Percentiles rank a stretch among this genome's conserved stretches.
phyloP scores from a whole-genome alignment of 2,113 vertebrate species.

The Salvator merianae region DNA sequence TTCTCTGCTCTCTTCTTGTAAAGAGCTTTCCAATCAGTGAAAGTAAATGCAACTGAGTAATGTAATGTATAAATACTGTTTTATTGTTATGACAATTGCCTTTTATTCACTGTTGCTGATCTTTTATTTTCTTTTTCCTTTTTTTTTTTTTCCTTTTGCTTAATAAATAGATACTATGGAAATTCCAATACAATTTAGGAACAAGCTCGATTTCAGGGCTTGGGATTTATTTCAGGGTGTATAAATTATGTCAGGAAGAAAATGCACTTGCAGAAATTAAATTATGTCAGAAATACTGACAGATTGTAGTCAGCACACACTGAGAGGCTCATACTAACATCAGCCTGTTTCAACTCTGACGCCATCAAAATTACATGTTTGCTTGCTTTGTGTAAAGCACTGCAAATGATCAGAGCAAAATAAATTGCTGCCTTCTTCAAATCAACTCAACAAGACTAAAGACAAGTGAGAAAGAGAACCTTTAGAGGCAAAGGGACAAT shows the following conservation, averaged over 20 bases:
- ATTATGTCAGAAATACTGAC: conserved; percentile 71
- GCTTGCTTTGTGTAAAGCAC: conserved; percentile 27
- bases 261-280: conserved; percentile 61
- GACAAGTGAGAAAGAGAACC: conserved; percentile 35
- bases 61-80: conserved; percentile 26
- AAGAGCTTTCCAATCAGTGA: conserved; percentile 28
- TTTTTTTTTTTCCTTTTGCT: not conserved
- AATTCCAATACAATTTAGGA: conserved; percentile 47
- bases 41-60: conserved; percentile 41
- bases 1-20: conserved; percentile 27
- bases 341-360: conserved; percentile 62
- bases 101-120: conserved; percentile 45
- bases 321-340: conserved; percentile 47
- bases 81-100: conserved; percentile 49
- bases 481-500: conserved; percentile 22
- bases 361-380: conserved; percentile 52
- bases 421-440: conserved; percentile 52
- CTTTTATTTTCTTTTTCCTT: not conserved
- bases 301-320: conserved; percentile 64
- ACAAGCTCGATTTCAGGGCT: conserved; percentile 38
- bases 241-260: conserved; percentile 51
- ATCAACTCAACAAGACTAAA: conserved; percentile 41
- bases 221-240: conserved; percentile 45
- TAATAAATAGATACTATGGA: conserved; percentile 29
- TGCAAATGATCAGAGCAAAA: conserved; percentile 49